phyloP scores from a whole-genome alignment of 1,140 invertebrate genomes.

The Nymphalis io region DNA sequence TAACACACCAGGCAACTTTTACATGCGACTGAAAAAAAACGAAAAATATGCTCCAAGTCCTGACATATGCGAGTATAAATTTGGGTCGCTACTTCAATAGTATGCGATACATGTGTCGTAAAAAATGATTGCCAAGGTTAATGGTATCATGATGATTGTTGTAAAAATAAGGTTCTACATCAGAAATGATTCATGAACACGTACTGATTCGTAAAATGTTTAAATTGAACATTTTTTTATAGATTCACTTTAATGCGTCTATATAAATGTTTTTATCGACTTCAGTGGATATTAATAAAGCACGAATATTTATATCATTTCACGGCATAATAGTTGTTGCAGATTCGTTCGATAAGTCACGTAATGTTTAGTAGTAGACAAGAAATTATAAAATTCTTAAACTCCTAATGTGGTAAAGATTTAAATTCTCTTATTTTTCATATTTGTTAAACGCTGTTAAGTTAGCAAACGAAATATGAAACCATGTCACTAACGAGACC shows the following conservation, averaged over 20 bases:
- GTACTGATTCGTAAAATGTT: neutral
- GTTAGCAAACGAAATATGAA: neutral
- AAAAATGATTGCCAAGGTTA: slow-evolving; percentile 26
- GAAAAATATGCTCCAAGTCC: neutral
- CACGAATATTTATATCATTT: neutral
- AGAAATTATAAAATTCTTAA: neutral
- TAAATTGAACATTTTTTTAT: neutral
- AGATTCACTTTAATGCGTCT: too few relatives aligned
- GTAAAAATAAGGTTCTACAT: neutral
- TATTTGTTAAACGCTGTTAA: neutral
- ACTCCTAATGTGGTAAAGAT: too few relatives aligned
- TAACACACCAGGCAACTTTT: neutral
- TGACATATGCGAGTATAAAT: neutral
- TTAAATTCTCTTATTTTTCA: neutral
- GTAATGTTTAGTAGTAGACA: neutral
- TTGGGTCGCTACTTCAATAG: neutral
- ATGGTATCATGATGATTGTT: slow-evolving; percentile 15
- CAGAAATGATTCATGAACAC: neutral
- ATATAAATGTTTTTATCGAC: too few relatives aligned
- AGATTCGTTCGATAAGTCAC: neutral
- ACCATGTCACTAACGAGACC: slow-evolving; percentile 22
- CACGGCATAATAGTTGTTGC: neutral
- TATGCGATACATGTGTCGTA: slow-evolving; percentile 8
- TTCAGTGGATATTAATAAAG: neutral
- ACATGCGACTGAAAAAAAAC: neutral